A percentile compares a stretch with the other conserved stretches of the same genome.
Conservation (phyloP, 1,140 invertebrate genomes). For the Patella vulgata region DNA sequence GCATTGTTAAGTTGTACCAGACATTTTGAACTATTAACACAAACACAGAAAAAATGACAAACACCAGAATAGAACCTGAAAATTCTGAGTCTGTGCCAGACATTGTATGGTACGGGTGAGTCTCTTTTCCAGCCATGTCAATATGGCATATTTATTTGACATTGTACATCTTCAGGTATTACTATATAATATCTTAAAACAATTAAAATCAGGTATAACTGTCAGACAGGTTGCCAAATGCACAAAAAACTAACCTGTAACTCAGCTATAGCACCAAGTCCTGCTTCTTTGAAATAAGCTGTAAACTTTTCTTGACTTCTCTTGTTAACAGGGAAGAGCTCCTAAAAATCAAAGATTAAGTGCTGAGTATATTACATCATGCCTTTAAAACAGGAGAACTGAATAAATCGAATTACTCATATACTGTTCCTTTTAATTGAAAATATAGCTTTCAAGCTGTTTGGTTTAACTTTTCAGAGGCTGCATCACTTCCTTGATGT, state of each 20-base stretch:
- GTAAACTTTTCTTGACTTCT: constrained; percentile 89
- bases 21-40: too few relatives aligned
- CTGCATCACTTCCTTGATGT: too few relatives aligned
- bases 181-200: neutral
- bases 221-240: neutral
- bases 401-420: neutral
- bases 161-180: too few relatives aligned
- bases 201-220: neutral
- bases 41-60: too few relatives aligned
- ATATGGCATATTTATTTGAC: too few relatives aligned
- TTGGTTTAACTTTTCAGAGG: too few relatives aligned
- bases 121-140: too few relatives aligned
- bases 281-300: constrained; percentile 84
- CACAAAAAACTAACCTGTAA: constrained; percentile 71
- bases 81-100: too few relatives aligned
- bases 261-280: constrained; percentile 86
- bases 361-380: constrained; percentile 5
- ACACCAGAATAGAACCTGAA: too few relatives aligned
- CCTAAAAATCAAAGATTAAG: constrained; percentile 71
- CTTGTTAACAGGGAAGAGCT: constrained; percentile 93
- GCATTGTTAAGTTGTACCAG: too few relatives aligned
- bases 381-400: neutral
- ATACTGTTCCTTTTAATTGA: too few relatives aligned
- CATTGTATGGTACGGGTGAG: too few relatives aligned
- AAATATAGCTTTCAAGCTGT: neutral